Base-by-base conservation (phyloP, 2,888 invertebrate genomes). In the Latrodectus hesperus region DNA sequence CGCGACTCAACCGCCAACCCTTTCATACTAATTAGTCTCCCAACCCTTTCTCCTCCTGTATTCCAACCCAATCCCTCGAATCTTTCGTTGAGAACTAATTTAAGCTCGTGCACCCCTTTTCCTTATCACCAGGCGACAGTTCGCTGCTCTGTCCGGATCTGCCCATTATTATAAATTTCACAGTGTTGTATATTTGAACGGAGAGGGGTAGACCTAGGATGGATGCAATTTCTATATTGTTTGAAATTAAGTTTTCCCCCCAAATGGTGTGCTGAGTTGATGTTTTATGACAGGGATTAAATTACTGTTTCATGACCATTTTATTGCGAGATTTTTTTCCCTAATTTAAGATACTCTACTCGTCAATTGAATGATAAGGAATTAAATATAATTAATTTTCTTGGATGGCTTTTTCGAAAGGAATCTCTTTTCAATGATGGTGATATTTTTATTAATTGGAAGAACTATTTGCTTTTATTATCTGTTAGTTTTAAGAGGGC, bases 221-320 rank as follows among this genome's bases (percentile, higher is more conserved):
- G 14, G 77, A 77, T 84, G 72, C 77, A 84, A 84, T 84, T 82
- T 82, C 84, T 60, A 84, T 77, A 83, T 83, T 83, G 83, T 83
- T 83, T 64, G 83, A 83, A 83, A 84, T 84, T 77, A 84, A 84
- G 84, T 84, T 84, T 64, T 65, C 65, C 82, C 68, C n/a, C 22
- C 53, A 51, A 12, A 11, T 49, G 51, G 51, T 71, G 84, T 77
- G 49, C 77, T 72, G 77, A 38, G 38, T 38, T 38, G 38, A 53
- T 72, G 77, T 84, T 84, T 84, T 78, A 84, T 77, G 77, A 76
- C 84, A 76, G 73, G 71, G 38, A 38, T 77, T 77, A 71, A 84
- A 84, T 84, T 84, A 84, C 77, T 77, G 77, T 84, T 84, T 84
- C 71, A 84, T 84, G 77, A 84, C 38, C 38, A 38, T 38, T 38